Percentiles rank a stretch among this genome's conserved stretches.
phyloP scores from a whole-genome alignment of 2,888 invertebrate species.

The Philhelius pedissequus region DNA sequence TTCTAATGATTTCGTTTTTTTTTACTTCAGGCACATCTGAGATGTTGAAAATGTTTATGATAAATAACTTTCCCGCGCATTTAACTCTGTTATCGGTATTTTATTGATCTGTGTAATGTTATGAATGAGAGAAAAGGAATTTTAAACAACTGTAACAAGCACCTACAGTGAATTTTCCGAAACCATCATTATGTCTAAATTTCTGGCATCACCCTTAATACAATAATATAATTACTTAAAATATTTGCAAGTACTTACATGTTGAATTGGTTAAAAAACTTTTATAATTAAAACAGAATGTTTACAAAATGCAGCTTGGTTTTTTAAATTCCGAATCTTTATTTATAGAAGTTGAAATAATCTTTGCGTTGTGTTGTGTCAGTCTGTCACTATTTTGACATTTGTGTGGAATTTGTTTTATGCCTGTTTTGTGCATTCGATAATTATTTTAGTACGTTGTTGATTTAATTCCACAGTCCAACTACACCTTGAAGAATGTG shows the following conservation, averaged over 20 bases:
- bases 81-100: background rate
- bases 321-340: background rate
- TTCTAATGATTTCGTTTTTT: background rate
- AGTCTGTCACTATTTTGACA: no score
- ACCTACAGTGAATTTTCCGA: background rate
- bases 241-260: background rate
- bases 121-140: background rate
- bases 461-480: no score
- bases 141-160: background rate
- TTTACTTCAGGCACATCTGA: background rate
- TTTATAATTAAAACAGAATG: background rate
- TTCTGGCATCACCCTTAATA: no score
- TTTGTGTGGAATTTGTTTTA: background rate
- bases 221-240: background rate
- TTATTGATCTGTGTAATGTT: background rate
- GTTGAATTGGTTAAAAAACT: background rate
- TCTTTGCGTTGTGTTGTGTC: background rate
- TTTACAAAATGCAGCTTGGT: background rate
- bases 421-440: background rate
- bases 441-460: no score
- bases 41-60: background rate
- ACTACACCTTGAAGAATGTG: no score
- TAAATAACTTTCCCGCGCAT: background rate
- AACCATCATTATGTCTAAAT: background rate
- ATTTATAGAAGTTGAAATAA: no score